Evolutionary conservation across 2,797 vertebrate genomes (phyloP).

Genomic region (Lerista edwardsae): DNA sequence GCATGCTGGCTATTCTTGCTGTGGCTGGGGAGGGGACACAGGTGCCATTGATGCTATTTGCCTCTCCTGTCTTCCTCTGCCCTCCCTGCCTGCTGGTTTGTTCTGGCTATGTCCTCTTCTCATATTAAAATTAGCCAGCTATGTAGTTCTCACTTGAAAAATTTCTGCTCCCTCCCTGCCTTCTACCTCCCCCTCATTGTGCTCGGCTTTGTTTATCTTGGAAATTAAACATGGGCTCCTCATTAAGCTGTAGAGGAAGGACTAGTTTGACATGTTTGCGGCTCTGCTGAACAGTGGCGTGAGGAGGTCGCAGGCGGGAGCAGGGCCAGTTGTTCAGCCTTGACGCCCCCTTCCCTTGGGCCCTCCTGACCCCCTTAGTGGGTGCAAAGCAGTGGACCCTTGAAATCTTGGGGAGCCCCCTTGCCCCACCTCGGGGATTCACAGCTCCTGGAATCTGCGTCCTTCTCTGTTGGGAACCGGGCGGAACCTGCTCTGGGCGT

Average conservation of each 20-base stretch:
- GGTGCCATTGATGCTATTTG: conserved; percentile 22
- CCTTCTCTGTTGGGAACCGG: not conserved
- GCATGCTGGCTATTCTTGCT: conserved; percentile 36
- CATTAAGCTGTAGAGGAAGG: conserved; percentile 63
- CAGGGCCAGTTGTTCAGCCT: not conserved
- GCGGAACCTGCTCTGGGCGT: not conserved
- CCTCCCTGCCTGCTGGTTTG: conserved; percentile 24
- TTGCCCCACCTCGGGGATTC: too few species aligned
- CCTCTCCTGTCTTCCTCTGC: not conserved
- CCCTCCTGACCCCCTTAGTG: not conserved
- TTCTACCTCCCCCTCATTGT: conserved; percentile 85
- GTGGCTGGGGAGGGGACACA: not conserved
- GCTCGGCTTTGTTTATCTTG: conserved; percentile 78
- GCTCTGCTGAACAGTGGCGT: conserved; percentile 20
- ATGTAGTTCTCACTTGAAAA: conserved; percentile 39
- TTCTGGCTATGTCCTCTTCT: conserved; percentile 30
- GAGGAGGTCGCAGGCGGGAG: not conserved
- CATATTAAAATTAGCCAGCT: conserved; percentile 48
- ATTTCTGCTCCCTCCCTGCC: conserved; percentile 74
- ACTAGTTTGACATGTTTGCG: conserved; percentile 51
- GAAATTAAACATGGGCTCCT: conserved; percentile 72
- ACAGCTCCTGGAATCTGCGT: too few species aligned
- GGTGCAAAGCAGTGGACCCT: not conserved
- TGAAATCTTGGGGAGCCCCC: not conserved
- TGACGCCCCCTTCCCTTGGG: not conserved